These are phyloP conservation scores for Nemotelus nigrinus DNA, from an alignment of 2,888 invertebrate species.

Conservation along the genomic window DNA sequence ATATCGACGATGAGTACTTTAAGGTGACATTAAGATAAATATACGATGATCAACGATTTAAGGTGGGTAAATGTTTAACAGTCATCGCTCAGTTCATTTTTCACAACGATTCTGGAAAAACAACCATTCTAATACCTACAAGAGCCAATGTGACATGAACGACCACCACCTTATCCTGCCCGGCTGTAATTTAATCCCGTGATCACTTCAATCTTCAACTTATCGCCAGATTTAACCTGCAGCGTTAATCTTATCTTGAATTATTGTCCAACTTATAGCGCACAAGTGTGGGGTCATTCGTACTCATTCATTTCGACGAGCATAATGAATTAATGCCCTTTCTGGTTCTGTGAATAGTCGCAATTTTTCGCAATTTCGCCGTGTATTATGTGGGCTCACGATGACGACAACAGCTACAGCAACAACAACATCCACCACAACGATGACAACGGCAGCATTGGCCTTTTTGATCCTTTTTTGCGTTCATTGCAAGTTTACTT, in stretches of 20 bases:
- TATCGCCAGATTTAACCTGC: slow-evolving; percentile 37
- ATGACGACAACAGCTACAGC: not conserved
- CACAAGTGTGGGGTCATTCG: slow-evolving; percentile 16
- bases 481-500: not conserved
- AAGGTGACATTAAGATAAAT: slow-evolving; percentile 43
- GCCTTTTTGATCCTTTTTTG: slow-evolving; percentile 12
- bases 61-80: not conserved
- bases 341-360: slow-evolving; percentile 24
- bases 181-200: slow-evolving; percentile 35
- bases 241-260: slow-evolving; percentile 44
- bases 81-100: not conserved
- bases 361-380: slow-evolving; percentile 2
- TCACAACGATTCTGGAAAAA: not conserved
- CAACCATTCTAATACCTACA: not conserved
- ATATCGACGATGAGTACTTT: slow-evolving; percentile 25
- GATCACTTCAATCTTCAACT: slow-evolving; percentile 36
- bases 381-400: slow-evolving; percentile 16
- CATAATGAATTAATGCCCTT: slow-evolving; percentile 32
- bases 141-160: slow-evolving; percentile 25
- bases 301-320: slow-evolving; percentile 16
- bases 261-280: slow-evolving; percentile 23
- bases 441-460: not conserved
- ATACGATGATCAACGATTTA: slow-evolving; percentile 9
- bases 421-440: no score
- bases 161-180: slow-evolving; percentile 32